Evolutionary conservation across 2,888 invertebrate genomes (phyloP), one percentile per base, ranked within the genome.

Genomic region (Tridacna crocea): DNA sequence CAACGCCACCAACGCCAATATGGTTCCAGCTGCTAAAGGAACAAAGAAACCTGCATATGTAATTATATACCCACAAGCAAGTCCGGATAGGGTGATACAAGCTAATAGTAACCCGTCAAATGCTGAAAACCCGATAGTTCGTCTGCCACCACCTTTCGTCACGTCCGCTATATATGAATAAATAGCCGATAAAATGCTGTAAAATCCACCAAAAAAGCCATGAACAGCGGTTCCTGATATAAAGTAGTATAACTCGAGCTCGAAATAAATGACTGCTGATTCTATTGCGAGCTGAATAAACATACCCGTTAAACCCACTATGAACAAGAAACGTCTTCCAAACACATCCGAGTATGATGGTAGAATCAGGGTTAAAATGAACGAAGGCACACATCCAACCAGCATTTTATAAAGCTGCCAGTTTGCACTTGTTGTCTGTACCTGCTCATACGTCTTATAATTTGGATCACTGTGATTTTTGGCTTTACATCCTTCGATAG

Each of bases 291-390:
- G 58, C 24, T 83, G 66, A 17, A 88, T 8, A 0, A 86, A 58
- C 26, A 73, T 78, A 6, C 88, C 85, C 0, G 76, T 61, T 10
- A 79, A 74, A 10, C 77, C 82, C 1, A 83, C 19, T 0, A 89
- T 72, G 60, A 89, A 77, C 26, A 89, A 55, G 26, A 87, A 77
- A 63, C 81, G 84, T 0, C 90, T 79, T 2, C 89, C 88, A 15
- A 88, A 22, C 12, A 58, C 51, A 72, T 85, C 87, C 13, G 90
- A 87, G 48, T 79, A 84, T 4, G 88, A 81, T 15, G 86, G 83
- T 3, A 86, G 36, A 11, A 86, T 55, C 3, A 73, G 15, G 12
- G 63, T 51, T 17, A 74, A 48, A 26, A 88, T 22, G 13, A 81
- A 36, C 0, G 63, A 72, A 2, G 84, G 86, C 13, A 88, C 47